A percentile compares a stretch with the other conserved stretches of the same genome.
Conservation (phyloP, 64 coral and sea anemone genomes). For the Montipora efflorescens region DNA sequence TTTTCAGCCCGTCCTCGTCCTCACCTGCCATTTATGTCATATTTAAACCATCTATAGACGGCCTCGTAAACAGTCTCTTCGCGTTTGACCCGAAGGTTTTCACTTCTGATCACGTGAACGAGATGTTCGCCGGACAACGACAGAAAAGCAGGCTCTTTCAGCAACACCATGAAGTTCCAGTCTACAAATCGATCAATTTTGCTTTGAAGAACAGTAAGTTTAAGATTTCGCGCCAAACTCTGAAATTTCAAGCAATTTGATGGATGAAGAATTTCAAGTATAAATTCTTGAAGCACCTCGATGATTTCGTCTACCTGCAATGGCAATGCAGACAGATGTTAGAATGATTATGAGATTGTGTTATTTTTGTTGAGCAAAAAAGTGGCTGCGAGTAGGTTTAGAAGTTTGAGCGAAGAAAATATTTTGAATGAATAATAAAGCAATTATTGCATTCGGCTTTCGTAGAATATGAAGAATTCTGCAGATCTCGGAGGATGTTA, state of each 20-base stretch:
- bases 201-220: slow-evolving; percentile 62
- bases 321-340: not conserved
- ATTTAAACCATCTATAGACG: slow-evolving; percentile 75
- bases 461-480: too few relatives aligned
- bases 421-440: too few relatives aligned
- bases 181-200: slow-evolving; percentile 89
- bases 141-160: slow-evolving; percentile 66
- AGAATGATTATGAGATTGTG: too few relatives aligned
- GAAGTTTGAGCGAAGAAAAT: too few relatives aligned
- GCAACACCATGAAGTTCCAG: slow-evolving; percentile 81
- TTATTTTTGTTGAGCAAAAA: too few relatives aligned
- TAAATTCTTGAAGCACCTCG: slow-evolving; percentile 61
- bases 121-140: slow-evolving; percentile 69
- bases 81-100: slow-evolving; percentile 80
- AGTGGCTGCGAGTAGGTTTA: too few relatives aligned
- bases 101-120: slow-evolving; percentile 79
- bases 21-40: slow-evolving; percentile 58
- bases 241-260: slow-evolving; percentile 85
- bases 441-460: too few relatives aligned
- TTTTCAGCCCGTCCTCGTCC: not conserved
- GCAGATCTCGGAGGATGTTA: too few relatives aligned
- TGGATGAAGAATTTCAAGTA: slow-evolving; percentile 51
- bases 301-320: slow-evolving; percentile 70
- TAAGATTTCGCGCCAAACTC: slow-evolving; percentile 48
- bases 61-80: slow-evolving; percentile 91